These are phyloP conservation scores for Gari tellinella DNA, from an alignment of 2,888 invertebrate species.

Conservation along the genomic window DNA sequence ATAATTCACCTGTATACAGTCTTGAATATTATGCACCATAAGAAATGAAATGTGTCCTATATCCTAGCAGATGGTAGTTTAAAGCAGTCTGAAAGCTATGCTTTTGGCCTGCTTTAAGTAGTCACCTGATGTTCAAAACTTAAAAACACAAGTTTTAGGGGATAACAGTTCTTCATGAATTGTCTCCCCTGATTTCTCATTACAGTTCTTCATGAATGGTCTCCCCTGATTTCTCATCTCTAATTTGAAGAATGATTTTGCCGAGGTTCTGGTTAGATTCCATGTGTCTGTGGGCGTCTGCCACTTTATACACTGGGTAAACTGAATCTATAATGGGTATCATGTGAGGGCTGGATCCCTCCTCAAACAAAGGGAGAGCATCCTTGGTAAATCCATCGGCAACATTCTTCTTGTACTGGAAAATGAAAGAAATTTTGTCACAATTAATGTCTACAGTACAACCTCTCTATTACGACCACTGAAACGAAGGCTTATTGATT, in stretches of 20 bases:
- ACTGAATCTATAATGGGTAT: slow-evolving; percentile 77
- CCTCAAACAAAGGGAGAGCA: slow-evolving; percentile 73
- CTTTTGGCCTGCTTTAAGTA: too few relatives aligned
- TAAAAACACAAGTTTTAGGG: too few relatives aligned
- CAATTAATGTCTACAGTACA: not conserved
- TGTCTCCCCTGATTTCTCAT: slow-evolving; percentile 53
- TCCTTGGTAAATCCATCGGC: slow-evolving; percentile 73
- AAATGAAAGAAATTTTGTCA: not conserved
- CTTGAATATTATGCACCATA: too few relatives aligned
- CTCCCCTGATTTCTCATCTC: slow-evolving; percentile 57
- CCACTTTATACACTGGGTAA: slow-evolving; percentile 75
- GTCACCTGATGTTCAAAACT: too few relatives aligned
- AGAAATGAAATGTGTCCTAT: too few relatives aligned
- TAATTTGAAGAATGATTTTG: slow-evolving; percentile 80
- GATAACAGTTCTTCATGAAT: slow-evolving; percentile 56
- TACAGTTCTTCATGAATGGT: slow-evolving; percentile 58
- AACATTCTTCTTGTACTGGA: slow-evolving; percentile 82
- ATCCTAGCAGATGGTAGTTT: too few relatives aligned
- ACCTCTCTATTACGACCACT: too few relatives aligned
- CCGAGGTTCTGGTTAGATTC: slow-evolving; percentile 82
- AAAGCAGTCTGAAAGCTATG: too few relatives aligned
- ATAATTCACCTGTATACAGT: too few relatives aligned
- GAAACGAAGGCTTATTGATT: too few relatives aligned
- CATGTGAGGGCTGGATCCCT: slow-evolving; percentile 64
- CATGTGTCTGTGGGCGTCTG: slow-evolving; percentile 81